Percentiles rank a stretch among this genome's conserved stretches.
phyloP scores from a whole-genome alignment of 1,140 invertebrate genomes.

The Calycopis cecrops region DNA sequence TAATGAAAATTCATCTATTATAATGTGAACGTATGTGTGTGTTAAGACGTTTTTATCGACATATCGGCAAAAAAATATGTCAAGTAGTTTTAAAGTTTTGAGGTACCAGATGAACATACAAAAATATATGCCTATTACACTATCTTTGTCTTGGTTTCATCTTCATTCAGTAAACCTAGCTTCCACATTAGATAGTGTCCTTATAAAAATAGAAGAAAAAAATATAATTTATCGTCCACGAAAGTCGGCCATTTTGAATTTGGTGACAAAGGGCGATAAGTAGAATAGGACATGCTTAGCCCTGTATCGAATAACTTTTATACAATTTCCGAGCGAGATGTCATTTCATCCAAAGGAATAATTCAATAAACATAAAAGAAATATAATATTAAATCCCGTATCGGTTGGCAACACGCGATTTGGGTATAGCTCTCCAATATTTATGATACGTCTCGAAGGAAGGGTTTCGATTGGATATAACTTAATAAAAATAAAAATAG shows the following conservation, averaged over 20 bases:
- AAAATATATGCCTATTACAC: no score
- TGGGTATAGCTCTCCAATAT: background rate
- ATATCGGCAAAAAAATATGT: no score
- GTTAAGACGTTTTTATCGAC: no score
- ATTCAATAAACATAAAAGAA: constrained; percentile 11
- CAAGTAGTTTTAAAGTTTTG: no score
- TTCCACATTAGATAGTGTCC: no score
- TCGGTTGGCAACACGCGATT: constrained; percentile 8
- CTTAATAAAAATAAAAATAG: background rate
- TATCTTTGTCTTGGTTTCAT: no score
- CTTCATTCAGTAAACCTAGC: no score
- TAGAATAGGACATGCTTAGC: background rate
- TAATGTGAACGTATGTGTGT: no score
- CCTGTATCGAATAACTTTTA: background rate
- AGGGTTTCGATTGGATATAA: background rate
- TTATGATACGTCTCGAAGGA: constrained; percentile 2
- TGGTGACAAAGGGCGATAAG: constrained; percentile 2
- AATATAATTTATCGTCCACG: no score
- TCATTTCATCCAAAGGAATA: constrained; percentile 1
- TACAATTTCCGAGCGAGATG: constrained; percentile 6
- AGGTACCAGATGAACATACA: no score
- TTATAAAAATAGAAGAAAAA: no score
- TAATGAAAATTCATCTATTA: no score
- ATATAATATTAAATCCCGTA: constrained; percentile 7
- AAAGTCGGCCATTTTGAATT: background rate